Percentiles rank a stretch among this genome's conserved stretches.
These are phyloP conservation scores for Acronicta aceris DNA, from an alignment of 2,888 invertebrate species.

Conservation along the genomic window DNA sequence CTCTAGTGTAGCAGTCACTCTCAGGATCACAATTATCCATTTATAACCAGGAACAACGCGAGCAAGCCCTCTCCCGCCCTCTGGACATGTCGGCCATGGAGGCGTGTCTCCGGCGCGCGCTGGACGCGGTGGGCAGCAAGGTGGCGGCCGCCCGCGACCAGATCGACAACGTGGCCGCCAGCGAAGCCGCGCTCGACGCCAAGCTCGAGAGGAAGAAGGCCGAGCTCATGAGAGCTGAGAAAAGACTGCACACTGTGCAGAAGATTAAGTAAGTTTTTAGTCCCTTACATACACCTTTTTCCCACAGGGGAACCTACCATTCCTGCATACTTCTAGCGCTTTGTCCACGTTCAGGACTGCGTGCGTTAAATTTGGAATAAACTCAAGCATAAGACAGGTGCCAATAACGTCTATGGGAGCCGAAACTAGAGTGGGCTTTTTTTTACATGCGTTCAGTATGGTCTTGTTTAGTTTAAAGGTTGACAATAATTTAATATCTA, in stretches of 20 bases:
- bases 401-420: no score
- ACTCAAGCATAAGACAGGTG: no score
- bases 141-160: constrained; percentile 93
- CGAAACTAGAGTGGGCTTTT: no score
- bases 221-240: constrained; percentile 97
- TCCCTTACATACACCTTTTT: background rate
- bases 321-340: no score
- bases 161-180: constrained; percentile 95
- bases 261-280: constrained; percentile 95
- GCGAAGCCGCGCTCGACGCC: constrained; percentile 96
- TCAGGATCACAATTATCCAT: background rate
- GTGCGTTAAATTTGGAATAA: no score
- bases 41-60: constrained; percentile 90
- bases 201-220: constrained; percentile 97
- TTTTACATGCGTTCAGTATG: no score
- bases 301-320: no score
- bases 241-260: constrained; percentile 97
- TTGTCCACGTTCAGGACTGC: no score
- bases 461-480: no score
- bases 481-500: no score
- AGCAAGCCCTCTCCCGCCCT: constrained; percentile 94
- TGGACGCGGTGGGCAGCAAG: constrained; percentile 91
- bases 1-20: no score
- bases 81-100: constrained; percentile 96
- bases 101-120: constrained; percentile 92